phyloP scores from a whole-genome alignment of 2,888 invertebrate genomes.

The Andrena praecox region DNA sequence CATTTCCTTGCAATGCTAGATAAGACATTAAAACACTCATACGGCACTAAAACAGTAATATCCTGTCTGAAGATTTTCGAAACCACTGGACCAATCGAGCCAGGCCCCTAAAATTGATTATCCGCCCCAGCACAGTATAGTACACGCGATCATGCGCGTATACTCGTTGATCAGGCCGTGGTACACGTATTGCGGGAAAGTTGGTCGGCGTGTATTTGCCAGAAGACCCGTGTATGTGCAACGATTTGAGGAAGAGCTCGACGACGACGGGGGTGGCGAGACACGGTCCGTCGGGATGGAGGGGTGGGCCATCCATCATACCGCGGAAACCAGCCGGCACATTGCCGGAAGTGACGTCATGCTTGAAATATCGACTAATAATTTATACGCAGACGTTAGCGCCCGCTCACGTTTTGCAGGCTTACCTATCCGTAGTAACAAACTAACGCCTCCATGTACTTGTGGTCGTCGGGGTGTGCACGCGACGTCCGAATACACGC shows the following conservation, averaged over 20 bases:
- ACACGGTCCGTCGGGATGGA: constrained; percentile 59
- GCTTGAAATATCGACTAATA: constrained; percentile 84
- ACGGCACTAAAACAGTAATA: no score
- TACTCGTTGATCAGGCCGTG: background rate
- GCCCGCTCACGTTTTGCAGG: constrained; percentile 76
- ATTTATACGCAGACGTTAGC: constrained; percentile 83
- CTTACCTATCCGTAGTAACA: constrained; percentile 73
- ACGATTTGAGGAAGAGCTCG: constrained; percentile 75
- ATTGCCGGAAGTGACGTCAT: constrained; percentile 84
- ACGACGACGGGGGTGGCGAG: constrained; percentile 64
- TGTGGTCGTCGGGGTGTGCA: constrained; percentile 37
- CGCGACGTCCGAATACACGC: constrained; percentile 29
- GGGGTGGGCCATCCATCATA: constrained; percentile 80
- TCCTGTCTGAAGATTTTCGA: no score
- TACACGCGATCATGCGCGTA: constrained; percentile 1
- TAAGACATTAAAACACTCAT: no score
- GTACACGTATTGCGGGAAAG: constrained; percentile 40
- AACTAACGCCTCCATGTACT: constrained; percentile 71
- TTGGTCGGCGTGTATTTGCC: constrained; percentile 29
- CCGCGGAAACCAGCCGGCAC: constrained; percentile 82
- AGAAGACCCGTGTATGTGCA: constrained; percentile 61
- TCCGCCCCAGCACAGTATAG: background rate
- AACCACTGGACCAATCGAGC: background rate
- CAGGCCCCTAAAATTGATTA: background rate
- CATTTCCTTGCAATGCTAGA: no score